Evolutionary conservation across 2,888 invertebrate genomes (phyloP), one percentile per base, ranked within the genome.

Genomic region (Alentia gelatinosa): DNA sequence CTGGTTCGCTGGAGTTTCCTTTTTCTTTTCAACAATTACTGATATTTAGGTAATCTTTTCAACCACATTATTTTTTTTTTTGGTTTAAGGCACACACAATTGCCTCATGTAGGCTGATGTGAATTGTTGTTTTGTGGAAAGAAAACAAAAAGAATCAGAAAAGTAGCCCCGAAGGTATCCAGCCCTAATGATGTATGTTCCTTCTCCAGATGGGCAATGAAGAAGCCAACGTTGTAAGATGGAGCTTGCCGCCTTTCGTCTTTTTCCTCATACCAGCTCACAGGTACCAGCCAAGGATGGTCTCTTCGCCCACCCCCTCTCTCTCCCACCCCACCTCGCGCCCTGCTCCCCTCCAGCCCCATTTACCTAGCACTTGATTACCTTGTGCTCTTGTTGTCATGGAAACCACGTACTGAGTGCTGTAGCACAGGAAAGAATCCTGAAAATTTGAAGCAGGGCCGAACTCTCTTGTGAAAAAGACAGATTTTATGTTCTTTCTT

Each of bases 381-480:
- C 47, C 86, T 35, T 86, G 26, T 30, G 86, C 86, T 50, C 30
- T 47, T 47, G 86, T 86, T 86, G 86, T 47, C 86, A 86, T 86
- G 86, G 86, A 86, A 86, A 86, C 83, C 40, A 42, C 37, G 75
- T 83, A 83, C 86, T 86, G 47, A 86, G 33, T 47, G 30, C 86
- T 86, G 47, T 86, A 86, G 86, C 86, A 47, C 86, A 35, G 86
- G 47, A 47, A 50, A 86, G 47, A 86, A 86, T 86, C 86, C 42
- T 26, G 47, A 86, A 86, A 47, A 86, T 50, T 83, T 39, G 40
- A 83, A 83, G 83, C 83, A 30, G 83, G 83, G 40, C 30, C 0
- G 30, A 83, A 68, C 68, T 68, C 68, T 26, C 68, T 1, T 68
- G n/a, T 30, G 68, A 68, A 4, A 68, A 68, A 68, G 33, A 30